Evolutionary conservation across 2,113 vertebrate genomes (phyloP).

Genomic region (Burhinus bistriatus): DNA sequence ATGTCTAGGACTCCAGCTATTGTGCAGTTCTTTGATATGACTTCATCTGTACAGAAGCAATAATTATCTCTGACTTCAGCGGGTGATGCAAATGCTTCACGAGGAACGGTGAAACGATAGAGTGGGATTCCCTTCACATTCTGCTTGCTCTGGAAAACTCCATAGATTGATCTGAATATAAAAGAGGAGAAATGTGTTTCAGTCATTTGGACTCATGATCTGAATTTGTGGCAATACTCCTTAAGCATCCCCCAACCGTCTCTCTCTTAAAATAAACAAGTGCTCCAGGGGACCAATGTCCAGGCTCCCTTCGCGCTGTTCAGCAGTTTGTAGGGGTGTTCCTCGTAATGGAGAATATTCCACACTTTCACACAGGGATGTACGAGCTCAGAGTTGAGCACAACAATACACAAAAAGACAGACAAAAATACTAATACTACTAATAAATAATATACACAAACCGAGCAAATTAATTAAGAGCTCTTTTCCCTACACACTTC

Average conservation of each 20-base stretch:
- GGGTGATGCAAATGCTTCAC: slow-evolving; percentile 82
- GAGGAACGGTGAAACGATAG: slow-evolving; percentile 82
- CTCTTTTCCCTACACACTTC: background rate
- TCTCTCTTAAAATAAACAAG: background rate
- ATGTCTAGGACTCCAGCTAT: slow-evolving; percentile 83
- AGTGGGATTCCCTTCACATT: slow-evolving; percentile 85
- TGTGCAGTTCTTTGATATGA: slow-evolving; percentile 80
- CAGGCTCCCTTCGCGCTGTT: background rate
- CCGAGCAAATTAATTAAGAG: background rate
- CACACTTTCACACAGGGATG: background rate
- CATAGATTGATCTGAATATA: slow-evolving; percentile 85
- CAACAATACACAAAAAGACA: background rate
- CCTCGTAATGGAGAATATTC: background rate
- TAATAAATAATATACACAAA: background rate
- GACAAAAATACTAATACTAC: background rate
- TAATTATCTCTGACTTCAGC: slow-evolving; percentile 78
- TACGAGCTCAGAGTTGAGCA: background rate
- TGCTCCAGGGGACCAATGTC: background rate
- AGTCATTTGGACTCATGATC: background rate
- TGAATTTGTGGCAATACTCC: background rate
- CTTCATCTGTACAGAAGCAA: slow-evolving; percentile 80
- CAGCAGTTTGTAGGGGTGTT: background rate
- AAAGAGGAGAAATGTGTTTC: background rate
- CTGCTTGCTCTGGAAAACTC: slow-evolving; percentile 60
- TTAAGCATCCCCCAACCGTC: background rate